These are phyloP conservation scores for Chrysocyon brachyurus DNA, from an alignment of 2,797 vertebrate species.

Conservation along the genomic window DNA sequence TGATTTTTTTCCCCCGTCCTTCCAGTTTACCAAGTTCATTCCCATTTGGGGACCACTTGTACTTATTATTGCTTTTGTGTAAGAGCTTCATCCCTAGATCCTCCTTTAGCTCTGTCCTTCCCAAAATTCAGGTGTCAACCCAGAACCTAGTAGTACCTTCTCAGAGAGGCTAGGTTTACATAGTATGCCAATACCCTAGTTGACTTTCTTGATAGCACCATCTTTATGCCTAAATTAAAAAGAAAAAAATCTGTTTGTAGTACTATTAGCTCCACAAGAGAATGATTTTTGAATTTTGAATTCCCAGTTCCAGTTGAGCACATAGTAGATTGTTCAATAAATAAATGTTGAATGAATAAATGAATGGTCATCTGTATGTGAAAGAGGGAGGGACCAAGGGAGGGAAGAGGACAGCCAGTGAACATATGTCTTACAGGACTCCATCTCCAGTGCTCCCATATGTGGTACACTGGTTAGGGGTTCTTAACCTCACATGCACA, in stretches of 20 bases:
- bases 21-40: background rate
- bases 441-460: background rate
- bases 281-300: background rate
- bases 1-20: background rate
- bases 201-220: background rate
- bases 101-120: background rate
- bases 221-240: background rate
- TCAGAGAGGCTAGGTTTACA: background rate
- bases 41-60: background rate
- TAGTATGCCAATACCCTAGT: background rate
- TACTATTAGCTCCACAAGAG: background rate
- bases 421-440: background rate
- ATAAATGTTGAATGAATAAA: background rate
- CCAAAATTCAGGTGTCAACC: background rate
- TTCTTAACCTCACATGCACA: background rate
- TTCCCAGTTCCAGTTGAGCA: background rate
- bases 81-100: background rate
- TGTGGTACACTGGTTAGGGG: accelerated
- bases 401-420: background rate
- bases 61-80: background rate
- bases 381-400: background rate
- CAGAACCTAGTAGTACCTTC: background rate
- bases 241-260: background rate
- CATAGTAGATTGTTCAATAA: background rate
- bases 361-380: background rate